Percentiles rank a stretch among this genome's conserved stretches.
phyloP scores from a whole-genome alignment of 2,797 vertebrate species.

The Centropyge bicolor region DNA sequence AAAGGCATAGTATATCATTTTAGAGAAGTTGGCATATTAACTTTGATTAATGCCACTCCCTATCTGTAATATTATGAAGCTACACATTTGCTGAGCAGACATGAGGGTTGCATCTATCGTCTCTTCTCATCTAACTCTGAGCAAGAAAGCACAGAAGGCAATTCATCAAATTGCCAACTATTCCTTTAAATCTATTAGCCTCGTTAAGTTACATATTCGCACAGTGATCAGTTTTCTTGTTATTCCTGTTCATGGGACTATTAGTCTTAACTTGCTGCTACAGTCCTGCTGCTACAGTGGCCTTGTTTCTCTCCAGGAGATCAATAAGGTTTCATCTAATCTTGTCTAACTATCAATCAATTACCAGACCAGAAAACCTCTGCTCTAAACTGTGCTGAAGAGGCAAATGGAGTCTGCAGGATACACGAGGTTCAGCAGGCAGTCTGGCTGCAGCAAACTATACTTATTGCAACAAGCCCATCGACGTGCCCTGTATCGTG shows the following conservation, averaged over 20 bases:
- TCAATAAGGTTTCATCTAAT: conserved; percentile 44
- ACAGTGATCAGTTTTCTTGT: background rate
- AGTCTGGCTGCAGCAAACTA: conserved; percentile 45
- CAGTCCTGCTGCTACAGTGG: conserved; percentile 3
- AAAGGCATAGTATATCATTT: background rate
- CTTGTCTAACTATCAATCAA: conserved; percentile 48
- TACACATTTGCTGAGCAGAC: background rate
- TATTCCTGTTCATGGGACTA: background rate
- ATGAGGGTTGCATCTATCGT: background rate
- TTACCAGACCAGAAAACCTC: conserved; percentile 40
- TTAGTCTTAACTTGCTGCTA: conserved; percentile 1
- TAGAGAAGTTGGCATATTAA: background rate
- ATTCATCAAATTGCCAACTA: background rate
- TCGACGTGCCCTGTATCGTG: conserved; percentile 27
- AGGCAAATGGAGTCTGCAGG: conserved; percentile 27
- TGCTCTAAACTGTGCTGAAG: conserved; percentile 8
- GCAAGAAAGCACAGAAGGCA: background rate
- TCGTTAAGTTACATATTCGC: no score
- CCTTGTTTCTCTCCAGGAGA: conserved; percentile 17
- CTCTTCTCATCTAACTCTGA: background rate
- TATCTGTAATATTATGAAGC: no score
- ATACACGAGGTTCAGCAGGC: conserved; percentile 24
- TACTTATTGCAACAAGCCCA: conserved; percentile 49
- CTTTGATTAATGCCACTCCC: background rate
- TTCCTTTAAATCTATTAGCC: background rate